Base-by-base conservation (phyloP, 2,797 vertebrate species). In the Squalus acanthias region DNA sequence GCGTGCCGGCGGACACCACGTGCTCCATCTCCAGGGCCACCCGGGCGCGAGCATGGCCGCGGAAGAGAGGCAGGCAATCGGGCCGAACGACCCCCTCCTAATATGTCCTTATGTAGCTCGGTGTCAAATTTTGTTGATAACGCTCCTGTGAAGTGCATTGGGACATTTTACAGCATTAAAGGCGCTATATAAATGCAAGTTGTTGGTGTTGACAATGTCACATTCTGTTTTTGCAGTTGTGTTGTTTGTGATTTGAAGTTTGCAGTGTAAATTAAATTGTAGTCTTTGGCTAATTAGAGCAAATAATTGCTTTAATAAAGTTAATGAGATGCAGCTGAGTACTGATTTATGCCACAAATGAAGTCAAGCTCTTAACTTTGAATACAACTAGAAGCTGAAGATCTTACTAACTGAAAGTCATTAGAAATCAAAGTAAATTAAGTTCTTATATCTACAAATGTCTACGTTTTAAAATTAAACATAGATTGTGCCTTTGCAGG, bases 281-380 rank as follows among this genome's bases (percentile, higher is more conserved):
- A 95, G 72, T 70, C 67, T 29, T 95, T 95, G 67, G 72, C 39
- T 53, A 46, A 69, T 95, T 46, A 29, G 29, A 15, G 88, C 24
- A 70, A 95, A 95, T 95, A 53, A 50, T 69, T 29, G 10, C 67
- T 70, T 46, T 69, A 67, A 94, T 95, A 72, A 95, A 95, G n/a
- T 57, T 57, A 88, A 57, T 57, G 46, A 95, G 39, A 72, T 70
- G 46, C 65, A 91, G 6, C 57, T 91, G 57, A 63, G 29, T 15
- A 17, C 20, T 65, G 26, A 65, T 33, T 91, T 53, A 93, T 39
- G 29, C 12, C 33, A 63, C 63, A 69, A 26, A 26, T 95, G 67
- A 95, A 70, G 63, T 46, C 22, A 17, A 70, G 39, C 39, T 24
- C n/a, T 39, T 92, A 67, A 2, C 57, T 63, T 63, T 39, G 63